These are phyloP conservation scores for Candidula unifasciata DNA, from an alignment of 2,888 invertebrate genomes.

Conservation along the genomic window DNA sequence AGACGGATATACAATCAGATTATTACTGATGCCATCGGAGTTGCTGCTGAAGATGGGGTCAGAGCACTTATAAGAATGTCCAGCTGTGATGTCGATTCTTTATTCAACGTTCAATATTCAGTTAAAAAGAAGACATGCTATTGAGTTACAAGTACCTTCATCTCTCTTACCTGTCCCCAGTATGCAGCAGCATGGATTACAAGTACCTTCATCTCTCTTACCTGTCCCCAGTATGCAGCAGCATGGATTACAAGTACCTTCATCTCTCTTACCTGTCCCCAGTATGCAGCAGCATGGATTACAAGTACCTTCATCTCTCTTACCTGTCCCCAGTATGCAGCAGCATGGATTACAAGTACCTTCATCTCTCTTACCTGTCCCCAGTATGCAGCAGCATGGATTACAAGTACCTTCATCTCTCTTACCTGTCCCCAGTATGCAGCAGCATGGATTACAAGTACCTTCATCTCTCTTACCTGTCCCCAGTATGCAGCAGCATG, in stretches of 20 bases:
- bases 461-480: conserved; percentile 86
- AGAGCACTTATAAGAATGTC: too few species aligned
- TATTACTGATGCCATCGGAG: too few species aligned
- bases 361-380: conserved; percentile 89
- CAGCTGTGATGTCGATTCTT: too few species aligned
- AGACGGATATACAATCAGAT: too few species aligned
- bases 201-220: too few species aligned
- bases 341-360: conserved; percentile 97
- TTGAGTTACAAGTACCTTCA: too few species aligned
- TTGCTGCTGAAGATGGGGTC: too few species aligned
- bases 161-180: conserved; percentile 92
- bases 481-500: conserved; percentile 99
- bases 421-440: conserved; percentile 98
- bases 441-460: conserved; percentile 97
- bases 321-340: conserved; percentile 99
- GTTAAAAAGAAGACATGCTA: too few species aligned
- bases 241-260: too few species aligned
- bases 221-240: conserved; percentile 99
- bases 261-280: conserved; percentile 91
- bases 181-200: conserved; percentile 98
- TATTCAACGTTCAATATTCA: too few species aligned
- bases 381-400: conserved; percentile 99
- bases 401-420: too few species aligned
- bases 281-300: conserved; percentile 98
- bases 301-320: too few species aligned